Percentiles rank a stretch among this genome's conserved stretches.
phyloP scores from a whole-genome alignment of 2,888 invertebrate genomes.

The Dendrolimus pini region DNA sequence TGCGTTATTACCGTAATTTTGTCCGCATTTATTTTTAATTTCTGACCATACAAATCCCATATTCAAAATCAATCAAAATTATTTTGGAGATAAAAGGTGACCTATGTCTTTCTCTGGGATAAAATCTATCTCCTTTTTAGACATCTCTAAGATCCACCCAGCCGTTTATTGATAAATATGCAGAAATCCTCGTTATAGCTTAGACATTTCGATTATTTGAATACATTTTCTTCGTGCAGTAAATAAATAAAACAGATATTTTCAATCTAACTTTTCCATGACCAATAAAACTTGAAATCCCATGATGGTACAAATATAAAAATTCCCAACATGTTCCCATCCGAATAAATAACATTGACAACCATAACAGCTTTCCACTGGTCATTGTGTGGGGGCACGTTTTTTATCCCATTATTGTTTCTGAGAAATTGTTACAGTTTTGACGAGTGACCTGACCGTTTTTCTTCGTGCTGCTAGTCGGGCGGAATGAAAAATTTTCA shows the following conservation, averaged over 20 bases:
- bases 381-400: conserved; percentile 44
- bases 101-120: too few species aligned
- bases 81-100: too few species aligned
- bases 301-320: conserved; percentile 70
- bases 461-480: conserved; percentile 58
- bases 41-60: too few species aligned
- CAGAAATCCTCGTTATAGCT: too few species aligned
- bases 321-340: conserved; percentile 63
- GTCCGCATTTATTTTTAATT: too few species aligned
- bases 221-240: too few species aligned
- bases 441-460: conserved; percentile 73
- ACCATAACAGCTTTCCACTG: conserved; percentile 62
- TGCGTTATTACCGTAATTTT: too few species aligned
- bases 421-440: conserved; percentile 76
- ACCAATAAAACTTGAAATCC: conserved; percentile 69
- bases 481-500: conserved; percentile 75
- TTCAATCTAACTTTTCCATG: conserved; percentile 35
- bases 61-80: too few species aligned
- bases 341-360: conserved; percentile 76
- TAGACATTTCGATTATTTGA: too few species aligned
- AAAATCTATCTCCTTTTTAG: too few species aligned
- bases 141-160: too few species aligned
- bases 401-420: conserved; percentile 73
- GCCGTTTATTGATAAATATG: too few species aligned
- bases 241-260: conserved; percentile 20